Percentiles rank a stretch among this genome's conserved stretches.
phyloP scores from a whole-genome alignment of 2,888 invertebrate species.

The Rhagium mordax region DNA sequence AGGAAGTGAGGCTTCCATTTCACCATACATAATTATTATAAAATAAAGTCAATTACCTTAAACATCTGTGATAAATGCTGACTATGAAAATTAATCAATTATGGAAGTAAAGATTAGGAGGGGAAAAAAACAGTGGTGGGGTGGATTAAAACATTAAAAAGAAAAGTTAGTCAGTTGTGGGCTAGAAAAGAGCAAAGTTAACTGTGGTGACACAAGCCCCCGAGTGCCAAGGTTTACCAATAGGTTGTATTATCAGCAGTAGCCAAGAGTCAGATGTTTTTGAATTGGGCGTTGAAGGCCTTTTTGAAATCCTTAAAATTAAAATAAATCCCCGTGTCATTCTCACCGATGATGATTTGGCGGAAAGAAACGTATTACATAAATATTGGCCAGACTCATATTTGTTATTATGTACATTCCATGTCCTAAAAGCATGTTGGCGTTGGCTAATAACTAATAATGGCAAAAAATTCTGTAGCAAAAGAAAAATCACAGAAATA shows the following conservation, averaged over 20 bases:
- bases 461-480: conserved; percentile 14
- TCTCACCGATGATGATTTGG: conserved; percentile 17
- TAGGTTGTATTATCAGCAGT: conserved; percentile 47
- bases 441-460: conserved; percentile 26
- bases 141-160: too few relatives aligned
- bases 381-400: conserved; percentile 25
- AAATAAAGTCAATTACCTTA: too few relatives aligned
- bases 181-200: too few relatives aligned
- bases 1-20: too few relatives aligned
- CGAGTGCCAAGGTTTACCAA: conserved; percentile 45
- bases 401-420: conserved; percentile 19
- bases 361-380: conserved; percentile 25
- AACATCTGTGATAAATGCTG: too few relatives aligned
- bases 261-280: conserved; percentile 37
- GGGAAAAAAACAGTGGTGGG: too few relatives aligned
- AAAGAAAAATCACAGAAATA: conserved; percentile 16
- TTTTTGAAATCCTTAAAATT: conserved; percentile 30
- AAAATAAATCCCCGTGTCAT: conserved; percentile 43
- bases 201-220: too few relatives aligned
- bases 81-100: too few relatives aligned
- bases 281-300: conserved; percentile 23
- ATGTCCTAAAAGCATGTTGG: conserved; percentile 17
- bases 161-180: too few relatives aligned
- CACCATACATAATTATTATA: too few relatives aligned
- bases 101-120: too few relatives aligned